Percentiles rank a stretch among this genome's conserved stretches.
Conservation (phyloP, 1,140 invertebrate genomes). For the Acromyrmex heyeri region DNA sequence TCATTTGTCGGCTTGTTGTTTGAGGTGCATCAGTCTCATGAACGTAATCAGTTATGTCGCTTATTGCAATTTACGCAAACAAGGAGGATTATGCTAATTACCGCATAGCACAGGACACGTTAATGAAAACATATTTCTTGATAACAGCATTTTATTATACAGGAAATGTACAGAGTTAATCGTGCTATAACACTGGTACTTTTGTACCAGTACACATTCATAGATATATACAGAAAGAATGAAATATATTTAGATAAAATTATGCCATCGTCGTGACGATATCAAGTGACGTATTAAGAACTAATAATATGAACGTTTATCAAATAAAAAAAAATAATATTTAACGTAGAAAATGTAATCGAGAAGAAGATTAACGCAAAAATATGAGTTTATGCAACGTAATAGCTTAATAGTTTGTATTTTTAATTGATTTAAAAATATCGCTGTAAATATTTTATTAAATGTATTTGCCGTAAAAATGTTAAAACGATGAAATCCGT, state of each 20-base stretch:
- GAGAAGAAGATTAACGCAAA: not conserved
- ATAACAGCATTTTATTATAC: constrained; percentile 28
- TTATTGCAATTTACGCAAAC: constrained; percentile 28
- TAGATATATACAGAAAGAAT: not conserved
- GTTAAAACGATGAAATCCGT: constrained; percentile 36
- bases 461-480: not conserved
- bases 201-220: not conserved
- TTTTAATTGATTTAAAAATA: not conserved
- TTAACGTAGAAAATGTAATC: constrained; percentile 1
- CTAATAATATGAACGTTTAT: not conserved
- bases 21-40: constrained; percentile 37
- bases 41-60: constrained; percentile 45
- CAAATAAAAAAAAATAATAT: not conserved
- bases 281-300: not conserved
- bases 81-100: constrained; percentile 15
- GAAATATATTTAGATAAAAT: not conserved
- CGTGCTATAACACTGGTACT: not conserved
- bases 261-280: not conserved
- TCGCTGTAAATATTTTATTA: not conserved
- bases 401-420: not conserved
- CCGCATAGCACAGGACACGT: not conserved
- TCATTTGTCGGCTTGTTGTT: constrained; percentile 49
- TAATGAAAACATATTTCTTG: constrained; percentile 41
- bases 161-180: constrained; percentile 21
- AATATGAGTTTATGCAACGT: not conserved